Evolutionary conservation across 2,113 vertebrate species (phyloP), one percentile per base, ranked within the genome.

Genomic region (Erinaceus europaeus): DNA sequence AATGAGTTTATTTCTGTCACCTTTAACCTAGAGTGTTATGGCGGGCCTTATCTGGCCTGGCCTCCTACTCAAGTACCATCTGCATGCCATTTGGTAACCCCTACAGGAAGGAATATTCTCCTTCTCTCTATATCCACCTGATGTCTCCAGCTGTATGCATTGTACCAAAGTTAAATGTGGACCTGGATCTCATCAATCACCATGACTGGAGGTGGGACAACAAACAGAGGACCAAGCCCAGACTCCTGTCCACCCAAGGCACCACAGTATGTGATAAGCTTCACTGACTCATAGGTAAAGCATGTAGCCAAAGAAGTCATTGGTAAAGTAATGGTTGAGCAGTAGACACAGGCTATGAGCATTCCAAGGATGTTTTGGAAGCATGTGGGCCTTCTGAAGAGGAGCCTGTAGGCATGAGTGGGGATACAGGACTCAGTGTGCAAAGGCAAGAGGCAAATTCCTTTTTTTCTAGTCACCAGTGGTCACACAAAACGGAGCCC

Each of bases 131-230:
- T 2, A 25, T 55, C 67, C 32, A 40, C 67, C 53, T 9, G 13
- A 52, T 0, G 1, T 38, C 20, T 52, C 62, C 40, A 9, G 40
- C 2, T 1, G n/a, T n/a, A n/a, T n/a, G n/a, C n/a, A n/a, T n/a
- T n/a, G n/a, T n/a, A n/a, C n/a, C n/a, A n/a, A n/a, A n/a, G n/a
- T n/a, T n/a, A n/a, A n/a, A n/a, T n/a, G n/a, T n/a, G n/a, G n/a
- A n/a, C n/a, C n/a, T n/a, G n/a, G n/a, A n/a, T n/a, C n/a, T n/a
- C 5, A 57, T 21, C 34, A 14, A 27, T 46, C 52, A 32, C 6
- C 5, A 3, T 13, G 21, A 27, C 48, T 32, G 17, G 21, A 34
- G 14, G 61, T 25, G 10, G 62, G 27, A 25, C 34, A 67, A 25
- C 27, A 27, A 55, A 10, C 38, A 32, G 53, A 18, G 62, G 29